phyloP scores from a whole-genome alignment of 2,888 invertebrate genomes.

The Noctua janthina region DNA sequence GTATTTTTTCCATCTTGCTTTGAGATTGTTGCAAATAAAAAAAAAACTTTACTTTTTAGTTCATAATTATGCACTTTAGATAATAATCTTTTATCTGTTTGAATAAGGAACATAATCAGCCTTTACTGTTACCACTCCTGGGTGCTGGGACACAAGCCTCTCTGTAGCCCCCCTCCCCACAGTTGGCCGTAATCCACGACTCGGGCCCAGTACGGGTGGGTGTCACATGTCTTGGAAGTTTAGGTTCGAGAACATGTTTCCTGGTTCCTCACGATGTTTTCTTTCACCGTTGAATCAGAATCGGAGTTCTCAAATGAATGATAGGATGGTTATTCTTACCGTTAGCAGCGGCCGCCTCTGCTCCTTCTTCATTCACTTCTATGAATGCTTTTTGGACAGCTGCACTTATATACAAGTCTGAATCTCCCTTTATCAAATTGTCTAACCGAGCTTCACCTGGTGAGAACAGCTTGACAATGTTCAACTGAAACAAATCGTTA shows the following conservation, averaged over 20 bases:
- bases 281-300: neutral
- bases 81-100: slow-evolving; percentile 58
- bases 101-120: neutral
- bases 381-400: slow-evolving; percentile 95
- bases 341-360: slow-evolving; percentile 95
- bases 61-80: slow-evolving; percentile 14
- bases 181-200: neutral
- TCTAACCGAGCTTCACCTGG: slow-evolving; percentile 89
- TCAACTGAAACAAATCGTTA: slow-evolving; percentile 69
- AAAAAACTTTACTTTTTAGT: neutral
- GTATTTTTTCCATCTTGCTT: neutral
- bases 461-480: slow-evolving; percentile 74
- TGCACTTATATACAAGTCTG: slow-evolving; percentile 90
- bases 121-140: neutral
- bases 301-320: neutral
- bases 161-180: neutral
- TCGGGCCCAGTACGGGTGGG: neutral
- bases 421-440: slow-evolving; percentile 88
- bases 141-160: neutral
- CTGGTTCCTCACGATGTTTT: neutral
- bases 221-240: neutral
- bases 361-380: slow-evolving; percentile 96
- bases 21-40: neutral
- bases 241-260: neutral
- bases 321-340: slow-evolving; percentile 87